Conservation (phyloP, 2,113 vertebrate genomes). For the Dolichotis patagonum region DNA sequence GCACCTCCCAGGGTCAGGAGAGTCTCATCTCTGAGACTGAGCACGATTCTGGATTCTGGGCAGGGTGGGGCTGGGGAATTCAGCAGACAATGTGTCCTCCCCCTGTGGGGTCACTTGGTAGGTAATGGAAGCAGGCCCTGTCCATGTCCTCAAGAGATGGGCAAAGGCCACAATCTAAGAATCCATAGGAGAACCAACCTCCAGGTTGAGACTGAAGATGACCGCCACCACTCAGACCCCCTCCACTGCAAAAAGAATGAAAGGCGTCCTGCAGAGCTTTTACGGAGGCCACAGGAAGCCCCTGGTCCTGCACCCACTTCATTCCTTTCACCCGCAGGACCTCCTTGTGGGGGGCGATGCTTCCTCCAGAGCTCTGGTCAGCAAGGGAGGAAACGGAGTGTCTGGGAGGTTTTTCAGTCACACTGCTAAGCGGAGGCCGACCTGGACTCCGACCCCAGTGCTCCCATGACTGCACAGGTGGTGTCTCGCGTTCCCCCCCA, state of each 20-base stretch:
- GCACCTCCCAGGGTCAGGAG: background rate
- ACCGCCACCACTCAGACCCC: background rate
- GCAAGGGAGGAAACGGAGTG: background rate
- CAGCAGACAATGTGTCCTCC: background rate
- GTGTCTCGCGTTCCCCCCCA: background rate
- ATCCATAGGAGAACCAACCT: background rate
- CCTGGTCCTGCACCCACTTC: background rate
- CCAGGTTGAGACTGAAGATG: background rate
- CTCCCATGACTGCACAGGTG: background rate
- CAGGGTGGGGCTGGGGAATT: background rate
- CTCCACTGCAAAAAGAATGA: background rate
- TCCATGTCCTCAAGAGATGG: background rate
- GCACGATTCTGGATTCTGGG: background rate
- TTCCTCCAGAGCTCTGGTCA: background rate
- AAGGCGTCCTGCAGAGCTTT: background rate
- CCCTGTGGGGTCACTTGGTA: background rate
- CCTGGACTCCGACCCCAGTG: background rate
- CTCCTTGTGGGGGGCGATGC: background rate
- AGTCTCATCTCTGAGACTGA: background rate
- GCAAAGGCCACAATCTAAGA: background rate
- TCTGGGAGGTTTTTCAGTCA: background rate
- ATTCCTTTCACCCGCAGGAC: background rate
- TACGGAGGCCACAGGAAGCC: background rate
- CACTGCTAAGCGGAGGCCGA: background rate
- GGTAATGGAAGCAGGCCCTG: background rate